Conservation (phyloP, 2,888 invertebrate species). For the Cactoblastis cactorum region DNA sequence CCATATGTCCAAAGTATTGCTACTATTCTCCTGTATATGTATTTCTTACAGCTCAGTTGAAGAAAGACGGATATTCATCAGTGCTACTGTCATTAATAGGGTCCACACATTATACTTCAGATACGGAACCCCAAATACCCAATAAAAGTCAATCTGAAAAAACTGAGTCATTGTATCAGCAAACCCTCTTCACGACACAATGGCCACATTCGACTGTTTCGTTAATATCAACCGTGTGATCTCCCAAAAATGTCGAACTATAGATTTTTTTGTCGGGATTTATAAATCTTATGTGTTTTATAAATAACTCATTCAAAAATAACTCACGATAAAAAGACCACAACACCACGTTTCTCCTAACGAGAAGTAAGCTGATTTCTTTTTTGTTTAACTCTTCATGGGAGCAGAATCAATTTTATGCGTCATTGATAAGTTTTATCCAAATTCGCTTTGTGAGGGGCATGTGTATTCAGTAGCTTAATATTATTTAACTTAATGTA, state of each 20-base stretch:
- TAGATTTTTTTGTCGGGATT: no score
- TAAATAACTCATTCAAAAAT: constrained; percentile 17
- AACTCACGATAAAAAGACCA: constrained; percentile 15
- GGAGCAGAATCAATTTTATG: constrained; percentile 4
- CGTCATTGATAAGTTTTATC: not conserved
- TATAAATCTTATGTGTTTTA: constrained; percentile 22
- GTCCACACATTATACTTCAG: not conserved
- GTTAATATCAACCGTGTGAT: constrained; percentile 16
- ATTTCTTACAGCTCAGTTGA: no score
- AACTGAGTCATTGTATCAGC: constrained; percentile 25
- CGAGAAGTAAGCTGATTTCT: not conserved
- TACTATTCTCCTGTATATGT: no score
- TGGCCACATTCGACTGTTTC: not conserved
- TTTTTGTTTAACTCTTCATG: not conserved
- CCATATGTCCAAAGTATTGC: no score
- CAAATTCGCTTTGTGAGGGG: not conserved
- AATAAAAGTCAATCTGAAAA: no score
- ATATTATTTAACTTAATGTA: no score
- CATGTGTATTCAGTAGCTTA: not conserved
- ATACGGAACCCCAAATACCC: not conserved
- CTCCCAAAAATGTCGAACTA: constrained; percentile 17
- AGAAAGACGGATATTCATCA: no score
- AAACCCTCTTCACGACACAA: constrained; percentile 33
- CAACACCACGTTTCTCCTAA: constrained; percentile 4
- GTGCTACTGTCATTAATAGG: no score